A percentile compares a stretch with the other conserved stretches of the same genome.
phyloP scores from a whole-genome alignment of 2,113 vertebrate genomes.

The Syngnathus typhle region DNA sequence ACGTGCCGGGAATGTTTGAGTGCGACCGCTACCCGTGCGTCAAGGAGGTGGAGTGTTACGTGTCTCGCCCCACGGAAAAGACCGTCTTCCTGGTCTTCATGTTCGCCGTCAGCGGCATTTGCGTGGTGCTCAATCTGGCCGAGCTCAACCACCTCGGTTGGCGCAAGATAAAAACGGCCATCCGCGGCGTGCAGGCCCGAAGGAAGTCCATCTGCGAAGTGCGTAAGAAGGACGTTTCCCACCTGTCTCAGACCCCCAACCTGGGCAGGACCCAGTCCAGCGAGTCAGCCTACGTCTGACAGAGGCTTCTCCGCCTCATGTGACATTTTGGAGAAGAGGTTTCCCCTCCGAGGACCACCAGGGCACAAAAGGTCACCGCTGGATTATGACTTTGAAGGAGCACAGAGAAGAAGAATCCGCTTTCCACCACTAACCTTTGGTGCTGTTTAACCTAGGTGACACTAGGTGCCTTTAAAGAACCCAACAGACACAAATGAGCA shows the following conservation, averaged over 20 bases:
- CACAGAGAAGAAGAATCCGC: slow-evolving; percentile 40
- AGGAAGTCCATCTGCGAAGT: slow-evolving; percentile 77
- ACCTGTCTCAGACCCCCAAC: slow-evolving; percentile 71
- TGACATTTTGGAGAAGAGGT: slow-evolving; percentile 48
- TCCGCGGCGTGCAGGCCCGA: slow-evolving; percentile 75
- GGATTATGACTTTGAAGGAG: slow-evolving; percentile 55
- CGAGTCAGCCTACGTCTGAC: slow-evolving; percentile 84
- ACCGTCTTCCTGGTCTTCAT: slow-evolving; percentile 86
- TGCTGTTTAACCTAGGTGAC: slow-evolving; percentile 53
- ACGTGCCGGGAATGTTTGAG: slow-evolving; percentile 81
- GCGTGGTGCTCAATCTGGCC: slow-evolving; percentile 84
- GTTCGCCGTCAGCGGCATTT: slow-evolving; percentile 86
- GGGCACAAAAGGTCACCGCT: slow-evolving; percentile 50
- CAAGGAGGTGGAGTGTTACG: slow-evolving; percentile 87
- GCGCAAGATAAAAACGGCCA: slow-evolving; percentile 81
- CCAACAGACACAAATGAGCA: slow-evolving; percentile 47
- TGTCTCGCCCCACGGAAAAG: slow-evolving; percentile 85
- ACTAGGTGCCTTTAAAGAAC: slow-evolving; percentile 64
- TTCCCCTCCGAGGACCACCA: slow-evolving; percentile 38
- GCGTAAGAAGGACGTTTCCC: slow-evolving; percentile 75
- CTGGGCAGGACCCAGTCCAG: slow-evolving; percentile 82
- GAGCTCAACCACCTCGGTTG: slow-evolving; percentile 90
- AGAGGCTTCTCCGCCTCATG: slow-evolving; percentile 59
- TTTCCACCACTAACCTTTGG: slow-evolving; percentile 26
- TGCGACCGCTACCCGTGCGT: slow-evolving; percentile 85